These are phyloP conservation scores for Patagioenas fasciata DNA, from an alignment of 2,113 vertebrate species.

Conservation along the genomic window DNA sequence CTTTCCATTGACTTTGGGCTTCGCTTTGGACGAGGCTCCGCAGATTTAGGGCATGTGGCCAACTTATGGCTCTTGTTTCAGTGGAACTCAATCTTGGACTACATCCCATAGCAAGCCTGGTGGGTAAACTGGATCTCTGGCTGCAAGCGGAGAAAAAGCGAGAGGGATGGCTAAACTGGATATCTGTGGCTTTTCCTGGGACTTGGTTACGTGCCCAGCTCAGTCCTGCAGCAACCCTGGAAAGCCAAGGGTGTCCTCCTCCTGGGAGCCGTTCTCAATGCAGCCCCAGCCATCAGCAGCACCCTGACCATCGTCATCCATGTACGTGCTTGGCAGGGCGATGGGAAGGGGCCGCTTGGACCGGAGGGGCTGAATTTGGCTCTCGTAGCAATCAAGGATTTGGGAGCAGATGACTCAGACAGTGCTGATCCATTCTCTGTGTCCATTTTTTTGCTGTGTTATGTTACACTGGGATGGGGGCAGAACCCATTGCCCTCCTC, in stretches of 20 bases:
- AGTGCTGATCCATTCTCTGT: not conserved
- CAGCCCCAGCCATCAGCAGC: not conserved
- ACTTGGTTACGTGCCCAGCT: not conserved
- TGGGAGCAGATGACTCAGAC: not conserved
- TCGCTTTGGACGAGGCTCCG: not conserved
- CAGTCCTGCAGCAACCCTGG: not conserved
- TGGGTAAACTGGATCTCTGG: not conserved
- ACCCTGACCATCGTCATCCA: not conserved
- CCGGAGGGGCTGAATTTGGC: not conserved
- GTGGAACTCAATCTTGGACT: not conserved
- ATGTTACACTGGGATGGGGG: not conserved
- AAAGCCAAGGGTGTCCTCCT: not conserved
- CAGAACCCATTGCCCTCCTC: not conserved
- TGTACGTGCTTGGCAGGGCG: rapidly evolving
- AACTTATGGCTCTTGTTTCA: not conserved
- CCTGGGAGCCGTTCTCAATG: not conserved
- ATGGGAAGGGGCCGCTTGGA: not conserved
- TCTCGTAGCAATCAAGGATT: not conserved
- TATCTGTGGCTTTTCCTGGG: not conserved
- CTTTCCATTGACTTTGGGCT: not conserved
- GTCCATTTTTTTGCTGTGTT: not conserved
- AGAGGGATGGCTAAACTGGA: not conserved
- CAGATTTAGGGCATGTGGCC: not conserved
- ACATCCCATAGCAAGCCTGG: not conserved
- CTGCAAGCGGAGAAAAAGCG: not conserved